A percentile compares a stretch with the other conserved stretches of the same genome.
phyloP scores from a whole-genome alignment of 2,113 vertebrate genomes.

The Hypanus sabinus region DNA sequence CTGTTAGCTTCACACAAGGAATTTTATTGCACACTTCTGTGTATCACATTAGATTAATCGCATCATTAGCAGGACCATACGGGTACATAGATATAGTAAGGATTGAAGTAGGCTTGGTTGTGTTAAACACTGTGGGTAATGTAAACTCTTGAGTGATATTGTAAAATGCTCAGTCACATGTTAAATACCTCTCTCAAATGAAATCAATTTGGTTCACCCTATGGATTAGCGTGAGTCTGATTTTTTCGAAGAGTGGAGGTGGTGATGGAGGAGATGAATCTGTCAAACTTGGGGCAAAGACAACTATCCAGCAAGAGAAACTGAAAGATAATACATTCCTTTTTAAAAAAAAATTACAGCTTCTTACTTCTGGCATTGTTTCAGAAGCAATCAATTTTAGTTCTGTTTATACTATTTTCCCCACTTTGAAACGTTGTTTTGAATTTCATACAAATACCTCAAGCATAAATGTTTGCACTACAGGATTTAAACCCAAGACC shows the following conservation, averaged over 20 bases:
- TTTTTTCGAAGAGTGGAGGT: neutral
- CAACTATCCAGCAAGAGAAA: neutral
- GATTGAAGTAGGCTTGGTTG: neutral
- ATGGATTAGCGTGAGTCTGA: neutral
- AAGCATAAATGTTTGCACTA: conserved; percentile 30
- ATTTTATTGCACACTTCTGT: too few relatives aligned
- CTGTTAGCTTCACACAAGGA: too few relatives aligned
- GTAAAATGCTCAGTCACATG: neutral
- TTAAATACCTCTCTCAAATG: neutral
- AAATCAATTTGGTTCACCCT: neutral
- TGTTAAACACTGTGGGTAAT: neutral
- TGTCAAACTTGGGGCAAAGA: neutral
- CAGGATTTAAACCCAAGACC: conserved; percentile 18
- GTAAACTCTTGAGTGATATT: neutral
- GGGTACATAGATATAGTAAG: neutral
- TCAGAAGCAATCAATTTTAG: conserved; percentile 25
- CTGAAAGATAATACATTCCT: neutral
- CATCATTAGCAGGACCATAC: too few relatives aligned
- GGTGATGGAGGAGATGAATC: neutral
- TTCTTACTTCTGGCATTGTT: neutral
- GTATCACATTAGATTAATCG: too few relatives aligned
- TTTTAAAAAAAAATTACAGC: neutral
- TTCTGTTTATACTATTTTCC: conserved; percentile 27
- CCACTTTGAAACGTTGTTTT: conserved; percentile 27
- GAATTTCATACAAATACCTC: conserved; percentile 26